phyloP scores from a whole-genome alignment of 2,797 vertebrate species.

The Poecilia velifera region DNA sequence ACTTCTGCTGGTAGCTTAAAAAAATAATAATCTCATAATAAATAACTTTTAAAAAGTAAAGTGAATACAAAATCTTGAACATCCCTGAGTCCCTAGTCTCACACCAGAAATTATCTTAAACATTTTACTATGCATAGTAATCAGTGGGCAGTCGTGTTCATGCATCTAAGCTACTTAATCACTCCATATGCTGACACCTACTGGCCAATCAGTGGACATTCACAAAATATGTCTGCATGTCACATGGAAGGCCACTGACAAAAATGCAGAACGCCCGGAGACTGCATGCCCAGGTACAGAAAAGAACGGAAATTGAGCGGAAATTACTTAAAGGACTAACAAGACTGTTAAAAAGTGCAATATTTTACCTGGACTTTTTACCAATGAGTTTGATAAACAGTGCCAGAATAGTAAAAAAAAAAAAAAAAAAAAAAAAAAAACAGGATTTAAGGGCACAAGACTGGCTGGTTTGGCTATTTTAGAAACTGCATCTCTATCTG shows the following conservation, averaged over 20 bases:
- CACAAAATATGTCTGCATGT: background rate
- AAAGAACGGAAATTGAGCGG: background rate
- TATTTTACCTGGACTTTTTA: background rate
- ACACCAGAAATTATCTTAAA: background rate
- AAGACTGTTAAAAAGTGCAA: background rate
- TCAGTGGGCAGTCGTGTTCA: background rate
- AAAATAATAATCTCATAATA: constrained; percentile 17
- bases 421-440: background rate
- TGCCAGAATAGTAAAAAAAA: no score
- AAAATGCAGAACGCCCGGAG: background rate
- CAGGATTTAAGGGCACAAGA: background rate
- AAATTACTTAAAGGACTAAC: background rate
- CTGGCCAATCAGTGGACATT: background rate
- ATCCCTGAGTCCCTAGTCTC: background rate
- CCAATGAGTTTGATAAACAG: background rate
- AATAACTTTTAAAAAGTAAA: constrained; percentile 35
- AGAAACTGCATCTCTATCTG: background rate
- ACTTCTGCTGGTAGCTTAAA: constrained; percentile 39
- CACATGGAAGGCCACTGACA: background rate
- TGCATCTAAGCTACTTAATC: background rate
- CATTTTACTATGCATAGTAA: background rate
- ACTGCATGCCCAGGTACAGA: background rate
- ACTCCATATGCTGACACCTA: background rate
- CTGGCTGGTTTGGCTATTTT: background rate
- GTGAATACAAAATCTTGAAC: constrained; percentile 17